Base-by-base conservation (phyloP, 2,888 invertebrate genomes). In the Dolomedes plantarius region DNA sequence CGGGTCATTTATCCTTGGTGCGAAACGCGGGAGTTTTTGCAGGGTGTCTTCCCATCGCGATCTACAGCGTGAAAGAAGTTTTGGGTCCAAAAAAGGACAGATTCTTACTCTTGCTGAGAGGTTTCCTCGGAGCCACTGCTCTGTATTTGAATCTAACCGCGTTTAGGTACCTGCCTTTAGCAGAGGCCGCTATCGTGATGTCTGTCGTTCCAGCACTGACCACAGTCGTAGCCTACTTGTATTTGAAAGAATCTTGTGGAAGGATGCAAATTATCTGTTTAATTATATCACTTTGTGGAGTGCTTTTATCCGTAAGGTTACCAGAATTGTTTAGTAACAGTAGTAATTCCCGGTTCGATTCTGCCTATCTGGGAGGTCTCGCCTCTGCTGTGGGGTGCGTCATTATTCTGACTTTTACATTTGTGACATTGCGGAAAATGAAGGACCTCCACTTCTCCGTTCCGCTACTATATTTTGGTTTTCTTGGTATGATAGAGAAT, bases 121-220 rank as follows among this genome's bases (percentile, higher is more conserved):
- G 96, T 79, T 94, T 97, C 87, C 95, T 96, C 75, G 97, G 97
- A 62, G 95, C 97, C 23, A 95, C 96, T 0, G 96, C 96, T 0
- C 92, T 97, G 77, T 96, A 96, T 94, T 93, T 97, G 90, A 96
- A 96, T 92, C 97, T 97, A 91, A 96, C 96, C 91, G 96, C 97
- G 0, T 82, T 36, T 41, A 50, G 96, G 28, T 95, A 96, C 90
- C 96, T 97, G 95, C 96, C 97, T 0, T 91, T 97, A 88, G 97
- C 96, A 32, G 97, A 97, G 91, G 97, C 97, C 27, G 96, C 96
- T 6, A 96, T 96, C 1, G 95, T 96, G 87, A 96, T 97, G 36
- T 97, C 97, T 91, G 97, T 96, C 46, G 96, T 96, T 68, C 97
- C 97, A 0, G 96, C 97, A 39, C 97, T 97, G 92, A 97, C 97